These are phyloP conservation scores for Ctenicera cuprea DNA, from an alignment of 2,888 invertebrate genomes.

Conservation along the genomic window DNA sequence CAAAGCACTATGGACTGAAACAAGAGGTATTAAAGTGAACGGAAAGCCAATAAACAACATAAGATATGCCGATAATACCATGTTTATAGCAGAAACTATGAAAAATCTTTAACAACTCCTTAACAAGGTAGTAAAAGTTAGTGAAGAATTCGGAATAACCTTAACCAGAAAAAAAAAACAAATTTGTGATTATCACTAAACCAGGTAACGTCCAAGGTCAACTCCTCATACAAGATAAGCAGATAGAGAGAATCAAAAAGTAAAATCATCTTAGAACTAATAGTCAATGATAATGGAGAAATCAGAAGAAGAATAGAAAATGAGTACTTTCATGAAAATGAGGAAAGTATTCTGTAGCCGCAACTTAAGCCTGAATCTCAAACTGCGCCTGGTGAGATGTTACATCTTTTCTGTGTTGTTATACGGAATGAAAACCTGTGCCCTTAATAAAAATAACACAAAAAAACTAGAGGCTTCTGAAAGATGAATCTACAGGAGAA, in stretches of 20 bases:
- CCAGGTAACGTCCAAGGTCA: not conserved
- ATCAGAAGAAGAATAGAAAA: not conserved
- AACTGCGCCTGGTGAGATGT: not conserved
- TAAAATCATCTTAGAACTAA: not conserved
- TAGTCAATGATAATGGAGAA: not conserved
- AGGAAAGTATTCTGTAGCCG: slow-evolving; percentile 4
- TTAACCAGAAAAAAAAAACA: not conserved
- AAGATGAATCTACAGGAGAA: not conserved
- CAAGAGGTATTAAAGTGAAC: not conserved
- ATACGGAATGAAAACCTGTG: not conserved
- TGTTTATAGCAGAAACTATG: not conserved
- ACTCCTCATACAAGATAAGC: not conserved
- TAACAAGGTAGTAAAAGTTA: not conserved
- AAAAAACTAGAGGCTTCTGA: not conserved
- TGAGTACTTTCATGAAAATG: not conserved
- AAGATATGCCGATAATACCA: not conserved
- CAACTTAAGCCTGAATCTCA: not conserved
- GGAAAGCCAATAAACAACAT: too few relatives aligned
- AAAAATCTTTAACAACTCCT: not conserved
- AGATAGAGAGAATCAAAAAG: not conserved
- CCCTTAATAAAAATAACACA: not conserved
- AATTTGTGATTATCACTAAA: not conserved
- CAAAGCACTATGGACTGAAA: not conserved
- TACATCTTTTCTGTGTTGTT: not conserved
- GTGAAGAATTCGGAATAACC: not conserved